Conservation (phyloP, 92 coral and sea anemone genomes). For the Actinostola sp. region DNA sequence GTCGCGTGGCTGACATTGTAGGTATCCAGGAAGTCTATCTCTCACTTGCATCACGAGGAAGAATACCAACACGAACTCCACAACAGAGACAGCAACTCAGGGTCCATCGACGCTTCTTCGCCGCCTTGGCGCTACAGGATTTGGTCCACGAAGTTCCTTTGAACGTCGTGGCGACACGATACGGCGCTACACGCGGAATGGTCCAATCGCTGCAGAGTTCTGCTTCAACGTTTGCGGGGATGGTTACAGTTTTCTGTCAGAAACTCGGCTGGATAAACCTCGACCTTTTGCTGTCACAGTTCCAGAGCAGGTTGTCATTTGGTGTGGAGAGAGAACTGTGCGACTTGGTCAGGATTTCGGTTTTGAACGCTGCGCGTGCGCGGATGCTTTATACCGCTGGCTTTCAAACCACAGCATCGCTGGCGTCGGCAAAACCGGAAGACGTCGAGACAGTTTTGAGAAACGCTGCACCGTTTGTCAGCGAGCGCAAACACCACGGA, state of each 20-base stretch:
- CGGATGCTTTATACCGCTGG: slow-evolving; percentile 96
- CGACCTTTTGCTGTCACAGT: slow-evolving; percentile 86
- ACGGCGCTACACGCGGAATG: slow-evolving; percentile 97
- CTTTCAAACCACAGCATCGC: slow-evolving; percentile 84
- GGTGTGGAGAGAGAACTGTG: slow-evolving; percentile 97
- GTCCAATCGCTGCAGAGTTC: slow-evolving; percentile 93
- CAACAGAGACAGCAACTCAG: slow-evolving; percentile 83
- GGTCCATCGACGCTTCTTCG: slow-evolving; percentile 95
- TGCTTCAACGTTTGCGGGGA: slow-evolving; percentile 97
- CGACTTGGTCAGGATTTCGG: slow-evolving; percentile 89
- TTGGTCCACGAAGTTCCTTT: slow-evolving; percentile 92
- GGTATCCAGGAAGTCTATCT: slow-evolving; percentile 83
- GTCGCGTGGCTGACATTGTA: slow-evolving; percentile 92
- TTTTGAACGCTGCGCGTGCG: slow-evolving; percentile 97
- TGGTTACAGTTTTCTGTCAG: slow-evolving; percentile 96
- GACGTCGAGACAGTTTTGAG: slow-evolving; percentile 79
- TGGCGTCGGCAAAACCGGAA: slow-evolving; percentile 79
- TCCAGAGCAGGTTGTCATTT: slow-evolving; percentile 91
- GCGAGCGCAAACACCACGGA: slow-evolving; percentile 79
- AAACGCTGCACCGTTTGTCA: slow-evolving; percentile 92
- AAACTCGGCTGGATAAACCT: slow-evolving; percentile 95
- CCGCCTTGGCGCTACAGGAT: slow-evolving; percentile 93
- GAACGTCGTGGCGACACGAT: slow-evolving; percentile 83
- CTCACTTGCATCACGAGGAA: slow-evolving; percentile 87
- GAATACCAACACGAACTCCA: slow-evolving; percentile 87